These are phyloP conservation scores for Oceanodroma leucorhoa DNA, from an alignment of 2,797 vertebrate species.

Conservation along the genomic window DNA sequence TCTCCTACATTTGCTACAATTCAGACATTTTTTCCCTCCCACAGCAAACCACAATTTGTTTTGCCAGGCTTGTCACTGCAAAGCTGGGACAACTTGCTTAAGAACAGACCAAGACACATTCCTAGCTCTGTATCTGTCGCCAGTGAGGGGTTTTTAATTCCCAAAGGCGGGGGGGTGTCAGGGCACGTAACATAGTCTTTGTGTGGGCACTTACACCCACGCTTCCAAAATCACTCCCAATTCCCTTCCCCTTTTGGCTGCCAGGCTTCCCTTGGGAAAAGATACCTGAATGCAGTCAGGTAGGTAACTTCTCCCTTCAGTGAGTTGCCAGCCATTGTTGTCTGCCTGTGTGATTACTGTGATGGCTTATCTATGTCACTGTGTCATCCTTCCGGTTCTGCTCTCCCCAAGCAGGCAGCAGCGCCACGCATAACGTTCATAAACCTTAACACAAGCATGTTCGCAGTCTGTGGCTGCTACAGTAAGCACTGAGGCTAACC, in stretches of 20 bases:
- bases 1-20: neutral
- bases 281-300: neutral
- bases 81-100: neutral
- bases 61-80: neutral
- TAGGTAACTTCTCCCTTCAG: neutral
- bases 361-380: neutral
- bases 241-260: neutral
- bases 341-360: neutral
- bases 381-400: neutral
- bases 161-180: neutral
- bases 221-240: neutral
- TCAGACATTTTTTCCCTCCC: neutral
- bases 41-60: neutral
- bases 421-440: accelerated
- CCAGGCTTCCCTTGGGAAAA: neutral
- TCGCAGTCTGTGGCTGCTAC: neutral
- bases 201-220: neutral
- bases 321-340: neutral
- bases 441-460: neutral
- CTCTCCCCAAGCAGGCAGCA: neutral
- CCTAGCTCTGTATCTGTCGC: neutral
- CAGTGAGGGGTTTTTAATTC: neutral
- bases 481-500: neutral
- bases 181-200: neutral
- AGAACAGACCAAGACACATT: neutral